Evolutionary conservation across 2,113 vertebrate genomes (phyloP), one percentile per base, ranked within the genome.

Genomic region (Trinectes maculatus): DNA sequence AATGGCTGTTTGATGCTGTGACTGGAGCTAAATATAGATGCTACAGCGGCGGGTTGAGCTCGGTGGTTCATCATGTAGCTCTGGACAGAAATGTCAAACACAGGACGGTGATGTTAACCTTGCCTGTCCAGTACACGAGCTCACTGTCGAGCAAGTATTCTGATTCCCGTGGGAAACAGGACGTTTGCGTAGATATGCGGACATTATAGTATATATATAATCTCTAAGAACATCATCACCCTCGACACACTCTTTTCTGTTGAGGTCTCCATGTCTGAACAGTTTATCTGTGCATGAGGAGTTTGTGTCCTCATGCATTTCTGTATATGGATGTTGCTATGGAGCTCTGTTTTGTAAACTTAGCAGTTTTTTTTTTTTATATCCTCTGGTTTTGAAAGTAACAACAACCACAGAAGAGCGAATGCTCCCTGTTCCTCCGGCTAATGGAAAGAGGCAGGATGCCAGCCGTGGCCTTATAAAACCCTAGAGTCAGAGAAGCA

Each of bases 401-500:
- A 71, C 61, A 84, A 74, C 67, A 54, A 77, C 82, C 82, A 84
- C 85, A 82, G 56, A 69, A 46, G 0, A 66, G 53, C 1, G 62
- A 68, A 65, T 26, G 48, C 72, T 78, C 44, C 46, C 54, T 68
- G 49, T 15, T 83, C 77, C 61, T 66, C 61, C 58, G 49, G 66
- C 44, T 73, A 77, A 79, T 69, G 77, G 80, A 85, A 85, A 75
- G 44, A 85, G 77, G 79, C 77, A 6, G 52, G 5, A 24, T 63
- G 77, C 82, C 87, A 87, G 77, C 71, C 6, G 2, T 46, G 56
- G 51, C 34, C 73, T 79, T 82, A 87, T 87, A 68, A 82, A 85
- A 86, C 77, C 78, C 52, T 71, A 52, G 54, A 37, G 39, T 13
- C 43, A 84, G 58, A 72, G 48, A 61, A 52, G 48, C 52, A 52